phyloP scores from a whole-genome alignment of 2,113 vertebrate species.

The Rana temporaria region DNA sequence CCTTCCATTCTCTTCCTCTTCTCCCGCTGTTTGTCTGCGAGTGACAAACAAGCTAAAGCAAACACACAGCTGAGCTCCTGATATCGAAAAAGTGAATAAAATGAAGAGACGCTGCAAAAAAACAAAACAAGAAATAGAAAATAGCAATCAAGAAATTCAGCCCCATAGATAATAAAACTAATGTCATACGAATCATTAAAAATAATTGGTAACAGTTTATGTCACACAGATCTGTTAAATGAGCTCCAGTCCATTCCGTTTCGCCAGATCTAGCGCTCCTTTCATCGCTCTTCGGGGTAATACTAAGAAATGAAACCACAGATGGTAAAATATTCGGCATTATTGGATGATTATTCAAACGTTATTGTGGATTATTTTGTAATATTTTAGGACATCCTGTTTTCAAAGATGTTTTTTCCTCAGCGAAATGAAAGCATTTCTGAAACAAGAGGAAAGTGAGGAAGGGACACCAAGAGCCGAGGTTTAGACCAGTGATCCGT shows the following conservation, averaged over 20 bases:
- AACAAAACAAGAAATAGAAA: not conserved
- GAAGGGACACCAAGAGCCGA: not conserved
- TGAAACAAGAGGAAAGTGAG: not conserved
- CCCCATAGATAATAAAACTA: slow-evolving; percentile 42
- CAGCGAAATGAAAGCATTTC: not conserved
- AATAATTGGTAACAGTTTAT: slow-evolving; percentile 52
- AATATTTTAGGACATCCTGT: not conserved
- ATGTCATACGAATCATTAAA: slow-evolving; percentile 51
- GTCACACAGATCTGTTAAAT: slow-evolving; percentile 43
- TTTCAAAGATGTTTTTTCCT: not conserved
- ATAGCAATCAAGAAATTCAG: slow-evolving; percentile 36
- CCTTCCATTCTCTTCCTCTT: too few species aligned
- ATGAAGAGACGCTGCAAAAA: not conserved
- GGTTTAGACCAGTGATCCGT: too few species aligned
- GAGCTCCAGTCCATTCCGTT: slow-evolving; percentile 32
- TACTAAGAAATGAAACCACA: slow-evolving; percentile 48
- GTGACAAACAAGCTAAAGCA: not conserved
- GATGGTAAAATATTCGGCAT: slow-evolving; percentile 45
- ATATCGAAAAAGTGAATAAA: not conserved
- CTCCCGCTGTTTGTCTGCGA: not conserved
- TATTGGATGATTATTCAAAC: slow-evolving; percentile 42
- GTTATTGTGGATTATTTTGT: slow-evolving; percentile 7
- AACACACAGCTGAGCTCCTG: slow-evolving; percentile 20
- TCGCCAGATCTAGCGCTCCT: not conserved
- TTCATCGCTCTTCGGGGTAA: slow-evolving; percentile 32